phyloP scores from a whole-genome alignment of 2,113 vertebrate genomes.

The Ginglymostoma cirratum region DNA sequence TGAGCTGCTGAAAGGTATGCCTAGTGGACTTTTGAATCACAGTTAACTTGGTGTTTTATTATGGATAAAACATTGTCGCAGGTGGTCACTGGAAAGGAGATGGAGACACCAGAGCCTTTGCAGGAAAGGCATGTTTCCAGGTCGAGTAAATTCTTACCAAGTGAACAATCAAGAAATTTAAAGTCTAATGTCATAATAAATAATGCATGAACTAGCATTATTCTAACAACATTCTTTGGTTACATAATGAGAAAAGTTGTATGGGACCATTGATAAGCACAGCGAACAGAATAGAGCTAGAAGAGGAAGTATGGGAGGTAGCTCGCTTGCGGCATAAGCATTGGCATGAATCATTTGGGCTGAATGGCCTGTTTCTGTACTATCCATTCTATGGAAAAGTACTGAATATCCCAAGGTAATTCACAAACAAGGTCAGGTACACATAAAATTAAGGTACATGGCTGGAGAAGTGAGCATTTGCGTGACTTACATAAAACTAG shows the following conservation, averaged over 20 bases:
- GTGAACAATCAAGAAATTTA: not conserved
- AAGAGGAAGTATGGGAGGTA: not conserved
- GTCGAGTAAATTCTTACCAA: not conserved
- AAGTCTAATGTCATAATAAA: not conserved
- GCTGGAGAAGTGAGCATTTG: not conserved
- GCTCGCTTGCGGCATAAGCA: not conserved
- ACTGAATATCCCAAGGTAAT: not conserved
- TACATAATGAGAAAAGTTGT: not conserved
- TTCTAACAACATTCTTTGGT: not conserved
- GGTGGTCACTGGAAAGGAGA: not conserved
- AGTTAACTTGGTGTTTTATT: not conserved
- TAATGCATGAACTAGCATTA: too few species aligned
- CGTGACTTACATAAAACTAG: not conserved
- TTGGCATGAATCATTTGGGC: not conserved
- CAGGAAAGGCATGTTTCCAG: not conserved
- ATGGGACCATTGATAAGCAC: not conserved
- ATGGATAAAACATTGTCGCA: not conserved
- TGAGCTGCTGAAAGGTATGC: not conserved
- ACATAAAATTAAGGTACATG: not conserved
- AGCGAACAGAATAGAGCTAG: not conserved
- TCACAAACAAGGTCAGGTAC: not conserved
- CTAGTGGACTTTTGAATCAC: not conserved
- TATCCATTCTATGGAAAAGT: not conserved
- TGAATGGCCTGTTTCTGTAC: not conserved
- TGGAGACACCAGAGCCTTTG: not conserved